Conservation (phyloP, 2,888 invertebrate genomes). For the Octodonta nipae region DNA sequence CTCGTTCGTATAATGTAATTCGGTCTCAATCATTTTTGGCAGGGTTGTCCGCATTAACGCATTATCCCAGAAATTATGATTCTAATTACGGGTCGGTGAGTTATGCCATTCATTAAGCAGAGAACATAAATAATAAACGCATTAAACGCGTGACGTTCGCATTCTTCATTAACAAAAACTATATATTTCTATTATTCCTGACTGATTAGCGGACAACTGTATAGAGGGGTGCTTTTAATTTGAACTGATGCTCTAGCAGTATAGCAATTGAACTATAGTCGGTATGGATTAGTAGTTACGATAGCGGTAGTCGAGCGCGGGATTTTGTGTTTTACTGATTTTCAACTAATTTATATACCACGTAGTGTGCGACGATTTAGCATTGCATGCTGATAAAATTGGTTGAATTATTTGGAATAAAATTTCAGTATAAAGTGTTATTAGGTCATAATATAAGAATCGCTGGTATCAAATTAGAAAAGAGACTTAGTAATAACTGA, state of each 20-base stretch:
- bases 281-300: too few species aligned
- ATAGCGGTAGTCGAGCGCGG: too few species aligned
- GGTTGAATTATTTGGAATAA: too few species aligned
- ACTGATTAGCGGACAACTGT: conserved; percentile 23
- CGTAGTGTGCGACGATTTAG: neutral
- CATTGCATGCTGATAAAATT: too few species aligned
- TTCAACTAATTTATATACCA: neutral
- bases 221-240: conserved; percentile 1
- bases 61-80: conserved; percentile 36
- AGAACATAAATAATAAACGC: conserved; percentile 35
- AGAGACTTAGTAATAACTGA: too few species aligned
- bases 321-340: neutral
- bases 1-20: conserved; percentile 14
- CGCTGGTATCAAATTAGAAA: too few species aligned
- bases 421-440: too few species aligned
- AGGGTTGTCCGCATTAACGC: conserved; percentile 32
- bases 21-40: conserved; percentile 33
- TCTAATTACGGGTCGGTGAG: conserved; percentile 37
- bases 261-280: too few species aligned
- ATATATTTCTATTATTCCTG: conserved; percentile 35
- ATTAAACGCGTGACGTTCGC: conserved; percentile 29
- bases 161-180: conserved; percentile 37
- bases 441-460: too few species aligned
- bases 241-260: conserved; percentile 1
- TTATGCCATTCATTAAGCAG: conserved; percentile 36